Base-by-base conservation (phyloP, 1,140 invertebrate species). In the Chrysomallon squamiferum region DNA sequence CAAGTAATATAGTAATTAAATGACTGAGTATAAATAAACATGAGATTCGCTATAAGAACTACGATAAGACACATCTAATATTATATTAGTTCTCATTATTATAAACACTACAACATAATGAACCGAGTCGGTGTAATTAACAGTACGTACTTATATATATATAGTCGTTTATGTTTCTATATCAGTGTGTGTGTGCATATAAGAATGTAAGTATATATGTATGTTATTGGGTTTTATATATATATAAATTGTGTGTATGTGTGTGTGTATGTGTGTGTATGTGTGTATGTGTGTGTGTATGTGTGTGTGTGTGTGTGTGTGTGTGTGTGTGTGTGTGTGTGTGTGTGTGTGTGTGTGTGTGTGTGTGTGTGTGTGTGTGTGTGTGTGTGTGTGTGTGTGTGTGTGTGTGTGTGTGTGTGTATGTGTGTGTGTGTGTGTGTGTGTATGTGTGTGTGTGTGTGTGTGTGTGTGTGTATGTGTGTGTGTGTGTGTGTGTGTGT, bases 181-280 rank as follows among this genome's bases (percentile, higher is more conserved):
- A 25, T 45, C 25, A 20, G 35, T 61, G 7, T 22, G 22, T 22
- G 27, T 43, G 30, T 58, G 2, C 20, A 33, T 32, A 58, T 58
- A 30, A 18, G 2, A 32, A 58, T 30, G 22, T 59, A 59, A 18
- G 15, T 38, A 59, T 59, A 30, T 30, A 33, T 33, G n/a, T 59
- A 59, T 33, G n/a, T 59, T 20, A 43, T 43, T 11, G 9, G n/a
- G n/a, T n/a, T 43, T 43, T 61, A 18, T 45, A 61, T 61, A 41
- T 61, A 61, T 61, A 18, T 61, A 61, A 4, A 43, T 43, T 5
- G 2, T 18, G n/a, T 32, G 18, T 33, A 59, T 59, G 30, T 38
- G 20, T 18, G 11, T 30, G 27, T 59, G 30, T 59, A 35, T 59
- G 18, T 33, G 11, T 33, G 30, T 56, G 3, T 56, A 27, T 29